A percentile compares a stretch with the other conserved stretches of the same genome.
Evolutionary conservation across 2,888 invertebrate genomes (phyloP).

Genomic region (Eutolmus rufibarbis): DNA sequence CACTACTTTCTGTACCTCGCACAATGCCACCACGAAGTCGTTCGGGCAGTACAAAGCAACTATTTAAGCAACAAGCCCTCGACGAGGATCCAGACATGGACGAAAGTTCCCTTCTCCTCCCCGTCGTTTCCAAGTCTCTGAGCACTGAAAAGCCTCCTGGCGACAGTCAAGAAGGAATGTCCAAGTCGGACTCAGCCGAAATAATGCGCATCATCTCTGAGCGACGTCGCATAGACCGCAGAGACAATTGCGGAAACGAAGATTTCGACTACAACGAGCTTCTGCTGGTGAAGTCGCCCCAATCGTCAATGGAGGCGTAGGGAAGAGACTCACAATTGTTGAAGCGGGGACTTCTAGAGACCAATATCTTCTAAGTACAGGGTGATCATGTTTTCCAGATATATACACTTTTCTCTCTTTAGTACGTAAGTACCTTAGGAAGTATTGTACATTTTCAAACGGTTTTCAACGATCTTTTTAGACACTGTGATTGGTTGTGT

Average conservation of each 20-base stretch:
- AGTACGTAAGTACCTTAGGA: constrained; percentile 25
- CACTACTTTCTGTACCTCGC: constrained; percentile 59
- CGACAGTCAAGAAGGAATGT: constrained; percentile 50
- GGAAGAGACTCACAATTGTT: neutral
- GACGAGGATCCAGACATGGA: constrained; percentile 66
- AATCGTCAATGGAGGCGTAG: constrained; percentile 57
- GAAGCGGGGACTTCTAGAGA: constrained; percentile 6
- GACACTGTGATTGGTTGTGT: constrained; percentile 34
- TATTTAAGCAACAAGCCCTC: constrained; percentile 67
- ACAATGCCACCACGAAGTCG: constrained; percentile 62
- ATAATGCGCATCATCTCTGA: constrained; percentile 62
- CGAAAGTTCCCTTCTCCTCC: constrained; percentile 65
- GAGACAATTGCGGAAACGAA: constrained; percentile 60
- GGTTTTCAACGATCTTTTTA: constrained; percentile 39
- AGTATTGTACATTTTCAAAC: constrained; percentile 21
- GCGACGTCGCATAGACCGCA: constrained; percentile 60
- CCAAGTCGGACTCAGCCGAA: constrained; percentile 61
- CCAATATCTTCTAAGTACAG: constrained; percentile 36
- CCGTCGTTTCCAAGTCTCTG: constrained; percentile 49
- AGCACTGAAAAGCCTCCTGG: constrained; percentile 38
- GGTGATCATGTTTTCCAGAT: constrained; percentile 31
- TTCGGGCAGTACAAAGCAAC: constrained; percentile 66
- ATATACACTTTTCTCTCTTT: constrained; percentile 22
- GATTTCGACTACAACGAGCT: constrained; percentile 62
- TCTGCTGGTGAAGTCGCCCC: constrained; percentile 59